phyloP scores from a whole-genome alignment of 2,888 invertebrate genomes.

The Nomada hirtipes region DNA sequence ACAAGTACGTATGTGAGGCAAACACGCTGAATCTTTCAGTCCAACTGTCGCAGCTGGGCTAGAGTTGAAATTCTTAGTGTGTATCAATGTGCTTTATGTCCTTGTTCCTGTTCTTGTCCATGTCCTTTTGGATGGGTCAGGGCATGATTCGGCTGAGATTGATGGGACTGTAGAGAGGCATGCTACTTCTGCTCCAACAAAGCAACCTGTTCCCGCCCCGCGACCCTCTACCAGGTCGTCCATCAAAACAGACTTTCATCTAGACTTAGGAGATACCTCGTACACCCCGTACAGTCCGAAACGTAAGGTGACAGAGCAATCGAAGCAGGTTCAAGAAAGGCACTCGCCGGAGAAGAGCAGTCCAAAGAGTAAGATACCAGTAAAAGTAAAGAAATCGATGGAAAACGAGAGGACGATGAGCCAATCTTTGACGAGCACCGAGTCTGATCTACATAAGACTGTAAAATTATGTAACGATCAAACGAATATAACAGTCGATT shows the following conservation, averaged over 20 bases:
- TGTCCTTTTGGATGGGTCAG: conserved; percentile 84
- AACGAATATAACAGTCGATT: not conserved
- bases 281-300: conserved; percentile 67
- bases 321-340: conserved; percentile 45
- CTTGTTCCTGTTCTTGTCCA: conserved; percentile 84
- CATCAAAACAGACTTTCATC: conserved; percentile 78
- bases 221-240: conserved; percentile 79
- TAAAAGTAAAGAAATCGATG: conserved; percentile 81
- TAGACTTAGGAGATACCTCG: conserved; percentile 76
- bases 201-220: conserved; percentile 82
- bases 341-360: conserved; percentile 57
- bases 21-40: conserved; percentile 74
- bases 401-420: conserved; percentile 32
- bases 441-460: not conserved
- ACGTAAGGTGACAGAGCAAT: conserved; percentile 68
- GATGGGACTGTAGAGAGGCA: conserved; percentile 84
- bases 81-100: conserved; percentile 85
- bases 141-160: conserved; percentile 84
- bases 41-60: conserved; percentile 79
- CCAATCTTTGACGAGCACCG: conserved; percentile 27
- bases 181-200: conserved; percentile 83
- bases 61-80: conserved; percentile 82
- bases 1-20: conserved; percentile 57
- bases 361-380: conserved; percentile 84
- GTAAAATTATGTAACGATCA: not conserved